Evolutionary conservation across 2,113 vertebrate genomes (phyloP).

Genomic region (Albula goreensis): DNA sequence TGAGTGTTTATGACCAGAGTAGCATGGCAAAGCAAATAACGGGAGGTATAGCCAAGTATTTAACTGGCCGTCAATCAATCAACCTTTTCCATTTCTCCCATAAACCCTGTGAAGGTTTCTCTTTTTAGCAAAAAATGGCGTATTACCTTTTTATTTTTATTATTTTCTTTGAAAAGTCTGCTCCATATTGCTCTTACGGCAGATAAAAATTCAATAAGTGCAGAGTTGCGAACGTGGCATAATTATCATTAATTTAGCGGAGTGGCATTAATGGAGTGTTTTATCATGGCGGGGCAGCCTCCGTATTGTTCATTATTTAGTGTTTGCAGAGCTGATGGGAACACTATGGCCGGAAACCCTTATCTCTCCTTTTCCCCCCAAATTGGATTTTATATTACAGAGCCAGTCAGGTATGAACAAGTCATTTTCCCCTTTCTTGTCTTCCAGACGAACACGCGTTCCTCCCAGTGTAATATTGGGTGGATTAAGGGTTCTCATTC

Average conservation of each 20-base stretch:
- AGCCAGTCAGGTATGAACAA: slow-evolving; percentile 91
- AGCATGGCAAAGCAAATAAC: neutral
- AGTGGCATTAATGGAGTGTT: slow-evolving; percentile 83
- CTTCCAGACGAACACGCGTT: slow-evolving; percentile 72
- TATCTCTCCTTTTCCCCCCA: slow-evolving; percentile 86
- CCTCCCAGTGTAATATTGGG: slow-evolving; percentile 63
- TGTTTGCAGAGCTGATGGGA: slow-evolving; percentile 94
- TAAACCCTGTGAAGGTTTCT: slow-evolving; percentile 21
- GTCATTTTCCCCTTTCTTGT: slow-evolving; percentile 87
- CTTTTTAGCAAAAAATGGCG: slow-evolving; percentile 23
- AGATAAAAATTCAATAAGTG: slow-evolving; percentile 95
- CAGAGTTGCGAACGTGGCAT: slow-evolving; percentile 76
- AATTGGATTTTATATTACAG: slow-evolving; percentile 96
- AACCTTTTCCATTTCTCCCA: slow-evolving; percentile 24
- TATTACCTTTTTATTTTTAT: slow-evolving; percentile 47
- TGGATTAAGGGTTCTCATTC: slow-evolving; percentile 61
- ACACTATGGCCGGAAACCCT: slow-evolving; percentile 73
- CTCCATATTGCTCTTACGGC: slow-evolving; percentile 56
- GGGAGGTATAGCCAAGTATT: neutral
- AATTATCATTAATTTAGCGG: slow-evolving; percentile 91
- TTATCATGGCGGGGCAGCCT: slow-evolving; percentile 87
- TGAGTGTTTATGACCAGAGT: neutral
- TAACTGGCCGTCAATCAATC: neutral
- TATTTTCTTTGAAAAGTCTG: slow-evolving; percentile 41
- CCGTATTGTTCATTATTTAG: slow-evolving; percentile 89